These are phyloP conservation scores for Zhengitettix transpicula DNA, from an alignment of 2,888 invertebrate genomes.

Conservation along the genomic window DNA sequence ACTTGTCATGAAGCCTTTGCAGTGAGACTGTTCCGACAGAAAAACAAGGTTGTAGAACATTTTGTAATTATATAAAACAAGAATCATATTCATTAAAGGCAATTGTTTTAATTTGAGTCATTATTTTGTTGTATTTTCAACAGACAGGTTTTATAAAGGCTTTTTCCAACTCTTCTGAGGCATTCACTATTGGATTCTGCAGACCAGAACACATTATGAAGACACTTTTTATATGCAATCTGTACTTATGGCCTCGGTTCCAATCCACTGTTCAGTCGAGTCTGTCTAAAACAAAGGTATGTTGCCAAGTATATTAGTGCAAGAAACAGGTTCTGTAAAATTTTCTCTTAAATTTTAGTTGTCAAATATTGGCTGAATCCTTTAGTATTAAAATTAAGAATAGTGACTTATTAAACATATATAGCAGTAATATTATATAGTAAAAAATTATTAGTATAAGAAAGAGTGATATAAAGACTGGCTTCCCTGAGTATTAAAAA, in stretches of 20 bases:
- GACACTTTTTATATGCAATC: constrained; percentile 74
- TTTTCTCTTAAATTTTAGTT: too few relatives aligned
- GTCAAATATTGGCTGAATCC: too few relatives aligned
- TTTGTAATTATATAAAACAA: neutral
- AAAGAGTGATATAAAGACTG: too few relatives aligned
- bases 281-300: constrained; percentile 39
- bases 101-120: neutral
- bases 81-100: neutral
- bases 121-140: constrained; percentile 19
- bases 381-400: too few relatives aligned
- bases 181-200: constrained; percentile 78
- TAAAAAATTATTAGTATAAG: too few relatives aligned
- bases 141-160: constrained; percentile 90
- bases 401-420: too few relatives aligned
- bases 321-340: too few relatives aligned
- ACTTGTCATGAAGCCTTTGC: constrained; percentile 94
- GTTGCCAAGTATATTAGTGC: neutral
- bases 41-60: constrained; percentile 53
- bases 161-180: constrained; percentile 74
- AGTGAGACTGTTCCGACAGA: constrained; percentile 74
- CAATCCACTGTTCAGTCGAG: constrained; percentile 44
- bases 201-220: constrained; percentile 91
- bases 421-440: too few relatives aligned
- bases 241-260: constrained; percentile 86
- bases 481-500: too few relatives aligned